Evolutionary conservation across 2,888 invertebrate species (phyloP), one percentile per base, ranked within the genome.

Genomic region (Heliconius ethilla): DNA sequence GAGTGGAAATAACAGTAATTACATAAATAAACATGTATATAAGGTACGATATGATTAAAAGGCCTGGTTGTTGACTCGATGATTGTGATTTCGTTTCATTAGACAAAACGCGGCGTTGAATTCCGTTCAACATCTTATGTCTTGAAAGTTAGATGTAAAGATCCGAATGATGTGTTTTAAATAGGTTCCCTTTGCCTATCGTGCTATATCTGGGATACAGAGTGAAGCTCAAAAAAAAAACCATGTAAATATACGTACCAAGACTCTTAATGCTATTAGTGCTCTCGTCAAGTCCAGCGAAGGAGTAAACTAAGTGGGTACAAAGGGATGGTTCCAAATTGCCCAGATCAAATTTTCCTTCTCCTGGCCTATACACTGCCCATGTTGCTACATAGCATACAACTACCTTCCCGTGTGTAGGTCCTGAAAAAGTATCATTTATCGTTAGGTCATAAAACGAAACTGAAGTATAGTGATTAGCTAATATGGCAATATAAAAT

Each of bases 351-450:
- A 96, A 98, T 81, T 95, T 95, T 0, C 97, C 97, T 37, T 91
- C 94, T 0, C 90, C 95, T 0, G 95, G 95, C 27, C 98, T 94
- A 91, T 97, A 98, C 0, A 95, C 95, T 0, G 98, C 96, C 98
- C 98, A 98, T 13, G 96, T 95, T 7, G 97, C 96, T 70, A 97
- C 95, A 87, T 98, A 98, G 89, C 98, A 98, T 0, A 97, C 97
- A 9, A 98, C 97, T 29, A 96, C 95, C 90, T 97, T 97, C 74
- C 96, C 95, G 86, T 97, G 97, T 85, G 92, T 88, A 27, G 96
- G 96, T 82, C 96, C 96, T 96, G 87, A 89, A 77, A 73, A 72
- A n/a, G 29, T 22, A 29, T 63, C 25, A 3, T 25, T 63, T 13
- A 13, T 63, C 25, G 6, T 5, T 25, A 27, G 9, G 33, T 33